phyloP scores from a whole-genome alignment of 2,888 invertebrate species.

The Sympetrum striolatum region DNA sequence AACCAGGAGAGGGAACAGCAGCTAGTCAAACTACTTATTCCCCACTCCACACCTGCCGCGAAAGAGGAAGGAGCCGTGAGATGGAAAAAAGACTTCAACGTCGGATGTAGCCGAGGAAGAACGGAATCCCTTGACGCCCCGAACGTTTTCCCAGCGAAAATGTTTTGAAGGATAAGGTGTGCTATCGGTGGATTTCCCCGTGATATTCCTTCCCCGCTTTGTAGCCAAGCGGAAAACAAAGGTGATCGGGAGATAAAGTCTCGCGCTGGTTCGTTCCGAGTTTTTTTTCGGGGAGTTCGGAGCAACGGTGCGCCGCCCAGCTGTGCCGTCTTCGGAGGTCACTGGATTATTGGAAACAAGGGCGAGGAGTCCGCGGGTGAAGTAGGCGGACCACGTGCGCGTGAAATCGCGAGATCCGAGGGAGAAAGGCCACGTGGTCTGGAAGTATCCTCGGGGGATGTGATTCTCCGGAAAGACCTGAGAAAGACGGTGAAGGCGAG shows the following conservation, averaged over 20 bases:
- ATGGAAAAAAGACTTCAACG: constrained; percentile 41
- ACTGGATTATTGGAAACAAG: background rate
- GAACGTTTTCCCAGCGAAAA: background rate
- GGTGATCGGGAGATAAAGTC: background rate
- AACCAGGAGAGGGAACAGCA: background rate
- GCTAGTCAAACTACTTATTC: constrained; percentile 37
- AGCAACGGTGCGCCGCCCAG: too few species aligned
- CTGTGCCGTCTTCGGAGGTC: background rate
- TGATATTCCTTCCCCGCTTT: background rate
- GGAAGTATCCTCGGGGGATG: background rate
- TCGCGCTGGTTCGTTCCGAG: too few species aligned
- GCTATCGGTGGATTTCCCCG: background rate
- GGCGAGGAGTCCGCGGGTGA: background rate
- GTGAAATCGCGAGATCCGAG: background rate
- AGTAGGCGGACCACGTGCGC: background rate
- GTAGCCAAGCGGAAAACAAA: background rate
- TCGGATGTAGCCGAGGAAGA: constrained; percentile 26
- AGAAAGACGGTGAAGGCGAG: background rate
- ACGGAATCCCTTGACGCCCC: constrained; percentile 24
- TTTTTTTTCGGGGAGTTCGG: too few species aligned
- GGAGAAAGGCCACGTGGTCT: constrained; percentile 4
- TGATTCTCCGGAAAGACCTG: background rate
- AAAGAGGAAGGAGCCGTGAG: constrained; percentile 15
- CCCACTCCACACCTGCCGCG: background rate
- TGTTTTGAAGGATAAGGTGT: background rate